Evolutionary conservation across 2,888 invertebrate genomes (phyloP).

Genomic region (Leptarthrus brevirostris): DNA sequence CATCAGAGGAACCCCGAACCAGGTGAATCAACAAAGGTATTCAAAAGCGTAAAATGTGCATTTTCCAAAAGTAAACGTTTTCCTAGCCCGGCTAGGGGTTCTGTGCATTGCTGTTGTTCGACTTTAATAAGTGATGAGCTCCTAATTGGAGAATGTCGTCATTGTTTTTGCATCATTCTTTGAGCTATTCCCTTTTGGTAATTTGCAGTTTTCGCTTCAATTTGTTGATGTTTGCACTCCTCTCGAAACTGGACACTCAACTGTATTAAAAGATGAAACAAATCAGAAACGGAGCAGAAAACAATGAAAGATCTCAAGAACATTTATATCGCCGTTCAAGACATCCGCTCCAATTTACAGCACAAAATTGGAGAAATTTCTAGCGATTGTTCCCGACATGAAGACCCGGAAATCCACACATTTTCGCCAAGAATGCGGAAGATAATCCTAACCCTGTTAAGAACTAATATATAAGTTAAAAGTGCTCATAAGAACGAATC

Average conservation of each 20-base stretch:
- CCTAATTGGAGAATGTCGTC: slow-evolving; percentile 34
- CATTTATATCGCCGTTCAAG: neutral
- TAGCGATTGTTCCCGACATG: neutral
- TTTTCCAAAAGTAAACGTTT: slow-evolving; percentile 33
- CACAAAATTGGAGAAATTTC: neutral
- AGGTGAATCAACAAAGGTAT: slow-evolving; percentile 1
- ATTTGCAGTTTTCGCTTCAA: slow-evolving; percentile 17
- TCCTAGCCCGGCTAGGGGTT: neutral
- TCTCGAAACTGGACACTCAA: slow-evolving; percentile 30
- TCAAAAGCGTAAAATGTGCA: neutral
- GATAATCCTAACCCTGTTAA: slow-evolving; percentile 36
- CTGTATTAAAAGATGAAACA: slow-evolving; percentile 36
- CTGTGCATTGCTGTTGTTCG: slow-evolving; percentile 12
- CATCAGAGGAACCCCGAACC: neutral
- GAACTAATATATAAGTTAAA: slow-evolving; percentile 41
- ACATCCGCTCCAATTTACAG: neutral
- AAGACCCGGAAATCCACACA: neutral
- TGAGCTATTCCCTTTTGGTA: slow-evolving; percentile 19
- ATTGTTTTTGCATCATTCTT: slow-evolving; percentile 1
- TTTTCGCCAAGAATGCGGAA: neutral
- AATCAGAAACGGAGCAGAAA: slow-evolving; percentile 9
- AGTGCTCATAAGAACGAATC: slow-evolving; percentile 35
- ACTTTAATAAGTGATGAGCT: slow-evolving; percentile 46
- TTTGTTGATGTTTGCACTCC: slow-evolving; percentile 31
- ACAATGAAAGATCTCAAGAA: neutral